Percentiles rank a stretch among this genome's conserved stretches.
phyloP scores from a whole-genome alignment of 2,888 invertebrate species.

The Corythucha ciliata region DNA sequence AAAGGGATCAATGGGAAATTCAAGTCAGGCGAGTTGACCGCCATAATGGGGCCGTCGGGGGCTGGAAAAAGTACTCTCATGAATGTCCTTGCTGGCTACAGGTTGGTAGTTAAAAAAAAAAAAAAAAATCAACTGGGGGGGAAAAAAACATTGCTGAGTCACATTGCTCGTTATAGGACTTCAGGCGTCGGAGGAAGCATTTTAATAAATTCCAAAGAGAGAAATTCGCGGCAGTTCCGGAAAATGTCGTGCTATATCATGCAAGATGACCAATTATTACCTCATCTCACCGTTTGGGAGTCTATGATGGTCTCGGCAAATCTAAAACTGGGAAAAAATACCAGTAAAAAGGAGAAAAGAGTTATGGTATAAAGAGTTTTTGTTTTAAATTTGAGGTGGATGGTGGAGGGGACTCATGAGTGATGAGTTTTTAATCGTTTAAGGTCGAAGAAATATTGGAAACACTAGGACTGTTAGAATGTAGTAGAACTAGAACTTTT shows the following conservation, averaged over 20 bases:
- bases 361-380: constrained; percentile 30
- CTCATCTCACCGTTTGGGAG: constrained; percentile 82
- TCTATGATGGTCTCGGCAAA: constrained; percentile 91
- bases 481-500: constrained; percentile 55
- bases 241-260: constrained; percentile 95
- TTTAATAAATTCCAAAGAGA: constrained; percentile 75
- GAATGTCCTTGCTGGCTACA: constrained; percentile 48
- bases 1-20: constrained; percentile 84
- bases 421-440: too few species aligned
- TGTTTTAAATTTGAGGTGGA: too few species aligned
- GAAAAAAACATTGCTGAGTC: too few species aligned
- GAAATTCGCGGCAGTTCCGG: constrained; percentile 77
- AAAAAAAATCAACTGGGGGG: too few species aligned
- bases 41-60: constrained; percentile 92
- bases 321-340: constrained; percentile 57
- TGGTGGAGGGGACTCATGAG: too few species aligned
- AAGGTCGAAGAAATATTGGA: constrained; percentile 65
- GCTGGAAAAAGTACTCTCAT: constrained; percentile 47
- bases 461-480: constrained; percentile 57
- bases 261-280: constrained; percentile 85
- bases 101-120: constrained; percentile 40
- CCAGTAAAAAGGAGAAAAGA: constrained; percentile 41
- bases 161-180: constrained; percentile 65
- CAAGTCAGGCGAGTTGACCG: constrained; percentile 81
- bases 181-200: constrained; percentile 77